Conservation (phyloP, 2,797 vertebrate genomes). For the Pachyuromys duprasi region DNA sequence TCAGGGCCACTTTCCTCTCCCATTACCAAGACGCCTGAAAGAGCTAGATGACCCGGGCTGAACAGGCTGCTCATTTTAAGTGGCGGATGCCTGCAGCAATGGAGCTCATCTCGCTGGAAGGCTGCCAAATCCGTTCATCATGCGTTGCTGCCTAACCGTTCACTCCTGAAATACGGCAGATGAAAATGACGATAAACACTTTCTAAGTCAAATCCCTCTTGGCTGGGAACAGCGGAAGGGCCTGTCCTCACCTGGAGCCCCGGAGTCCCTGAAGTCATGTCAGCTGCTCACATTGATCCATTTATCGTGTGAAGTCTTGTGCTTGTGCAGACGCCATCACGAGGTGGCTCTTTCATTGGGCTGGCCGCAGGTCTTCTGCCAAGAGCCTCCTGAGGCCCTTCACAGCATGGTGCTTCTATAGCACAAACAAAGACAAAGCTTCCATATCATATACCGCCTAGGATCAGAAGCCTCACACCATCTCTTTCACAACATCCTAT, state of each 20-base stretch:
- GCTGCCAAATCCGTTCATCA: not conserved
- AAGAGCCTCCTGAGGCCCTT: not conserved
- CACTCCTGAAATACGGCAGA: not conserved
- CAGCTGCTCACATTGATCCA: not conserved
- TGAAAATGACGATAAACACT: not conserved
- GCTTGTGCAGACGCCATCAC: not conserved
- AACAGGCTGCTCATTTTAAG: not conserved
- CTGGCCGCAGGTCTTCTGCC: not conserved
- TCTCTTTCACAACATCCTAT: not conserved
- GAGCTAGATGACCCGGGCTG: not conserved
- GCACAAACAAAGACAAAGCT: constrained; percentile 8
- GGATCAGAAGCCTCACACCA: not conserved
- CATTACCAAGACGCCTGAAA: not conserved
- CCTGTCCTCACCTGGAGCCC: not conserved
- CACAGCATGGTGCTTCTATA: not conserved
- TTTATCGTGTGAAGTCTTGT: not conserved
- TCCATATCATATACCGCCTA: not conserved
- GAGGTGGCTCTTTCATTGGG: not conserved
- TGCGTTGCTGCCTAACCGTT: not conserved
- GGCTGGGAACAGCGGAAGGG: not conserved
- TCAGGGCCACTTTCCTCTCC: not conserved
- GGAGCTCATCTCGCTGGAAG: not conserved
- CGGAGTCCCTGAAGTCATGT: not conserved
- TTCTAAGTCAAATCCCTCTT: not conserved
- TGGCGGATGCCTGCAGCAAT: not conserved